Percentiles rank a stretch among this genome's conserved stretches.
phyloP scores from a whole-genome alignment of 2,888 invertebrate species.

The Zootermopsis nevadensis region DNA sequence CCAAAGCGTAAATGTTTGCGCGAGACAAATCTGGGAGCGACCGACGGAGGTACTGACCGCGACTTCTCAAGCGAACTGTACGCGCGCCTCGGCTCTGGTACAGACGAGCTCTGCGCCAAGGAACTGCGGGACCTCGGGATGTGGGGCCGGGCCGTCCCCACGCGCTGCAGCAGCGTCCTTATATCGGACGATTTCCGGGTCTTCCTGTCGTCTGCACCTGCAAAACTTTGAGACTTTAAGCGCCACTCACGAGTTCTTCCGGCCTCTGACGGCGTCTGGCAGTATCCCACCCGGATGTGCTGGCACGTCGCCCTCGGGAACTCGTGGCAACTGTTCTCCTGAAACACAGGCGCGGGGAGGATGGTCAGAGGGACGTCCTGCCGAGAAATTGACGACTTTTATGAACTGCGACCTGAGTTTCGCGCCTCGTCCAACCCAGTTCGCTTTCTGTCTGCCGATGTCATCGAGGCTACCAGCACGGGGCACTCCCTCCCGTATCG shows the following conservation, averaged over 20 bases:
- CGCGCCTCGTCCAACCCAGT: too few species aligned
- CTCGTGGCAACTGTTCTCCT: conserved; percentile 15
- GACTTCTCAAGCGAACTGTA: conserved; percentile 11
- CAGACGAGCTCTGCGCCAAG: neutral
- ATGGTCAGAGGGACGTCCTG: too few species aligned
- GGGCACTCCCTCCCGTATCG: too few species aligned
- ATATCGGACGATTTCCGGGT: neutral
- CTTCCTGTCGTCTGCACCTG: neutral
- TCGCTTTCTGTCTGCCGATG: too few species aligned
- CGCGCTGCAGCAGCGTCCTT: conserved; percentile 3
- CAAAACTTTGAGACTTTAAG: too few species aligned
- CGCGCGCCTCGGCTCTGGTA: neutral
- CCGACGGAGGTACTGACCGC: neutral
- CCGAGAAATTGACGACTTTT: too few species aligned
- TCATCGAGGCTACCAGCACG: too few species aligned
- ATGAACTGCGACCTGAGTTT: too few species aligned
- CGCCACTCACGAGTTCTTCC: too few species aligned
- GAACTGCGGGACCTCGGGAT: conserved; percentile 26
- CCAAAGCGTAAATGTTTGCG: too few species aligned
- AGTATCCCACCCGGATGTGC: neutral
- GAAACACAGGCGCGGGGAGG: neutral
- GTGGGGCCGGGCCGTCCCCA: neutral
- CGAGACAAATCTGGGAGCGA: neutral
- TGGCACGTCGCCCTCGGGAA: conserved; percentile 24
- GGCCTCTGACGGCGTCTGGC: too few species aligned